Evolutionary conservation across 2,113 vertebrate genomes (phyloP).

Genomic region (Sinocyclocheilus rhinocerous): DNA sequence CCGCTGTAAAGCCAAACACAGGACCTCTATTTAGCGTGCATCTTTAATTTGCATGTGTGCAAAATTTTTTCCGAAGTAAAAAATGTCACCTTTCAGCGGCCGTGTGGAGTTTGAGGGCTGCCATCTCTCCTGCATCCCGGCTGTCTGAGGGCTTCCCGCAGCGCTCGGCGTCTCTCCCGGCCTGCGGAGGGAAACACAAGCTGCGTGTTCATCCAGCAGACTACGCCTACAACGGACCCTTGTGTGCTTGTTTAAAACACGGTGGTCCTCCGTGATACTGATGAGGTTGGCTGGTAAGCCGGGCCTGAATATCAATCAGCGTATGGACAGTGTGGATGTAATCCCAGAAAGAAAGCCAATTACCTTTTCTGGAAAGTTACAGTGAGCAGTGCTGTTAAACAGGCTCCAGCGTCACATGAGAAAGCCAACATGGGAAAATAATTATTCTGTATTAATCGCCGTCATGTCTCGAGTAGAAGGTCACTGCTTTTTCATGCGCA

Average conservation of each 20-base stretch:
- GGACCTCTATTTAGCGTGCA: slow-evolving; percentile 64
- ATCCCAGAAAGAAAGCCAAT: slow-evolving; percentile 47
- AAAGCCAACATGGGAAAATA: slow-evolving; percentile 29
- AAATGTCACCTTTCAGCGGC: slow-evolving; percentile 72
- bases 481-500: background rate
- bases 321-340: slow-evolving; percentile 55
- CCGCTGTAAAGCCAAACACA: slow-evolving; percentile 69
- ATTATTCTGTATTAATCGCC: background rate
- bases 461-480: slow-evolving; percentile 10
- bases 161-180: slow-evolving; percentile 48
- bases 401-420: background rate
- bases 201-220: background rate
- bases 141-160: slow-evolving; percentile 51
- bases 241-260: slow-evolving; percentile 6
- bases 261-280: slow-evolving; percentile 36
- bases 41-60: slow-evolving; percentile 22
- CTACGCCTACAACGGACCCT: background rate
- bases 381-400: slow-evolving; percentile 43
- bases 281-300: slow-evolving; percentile 47
- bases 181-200: slow-evolving; percentile 35
- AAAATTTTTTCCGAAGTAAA: background rate
- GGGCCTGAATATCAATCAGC: slow-evolving; percentile 49
- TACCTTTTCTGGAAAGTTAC: slow-evolving; percentile 53
- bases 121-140: slow-evolving; percentile 55
- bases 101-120: slow-evolving; percentile 57